Conservation (phyloP, 2,888 invertebrate species). For the Cyclophora albipunctata region DNA sequence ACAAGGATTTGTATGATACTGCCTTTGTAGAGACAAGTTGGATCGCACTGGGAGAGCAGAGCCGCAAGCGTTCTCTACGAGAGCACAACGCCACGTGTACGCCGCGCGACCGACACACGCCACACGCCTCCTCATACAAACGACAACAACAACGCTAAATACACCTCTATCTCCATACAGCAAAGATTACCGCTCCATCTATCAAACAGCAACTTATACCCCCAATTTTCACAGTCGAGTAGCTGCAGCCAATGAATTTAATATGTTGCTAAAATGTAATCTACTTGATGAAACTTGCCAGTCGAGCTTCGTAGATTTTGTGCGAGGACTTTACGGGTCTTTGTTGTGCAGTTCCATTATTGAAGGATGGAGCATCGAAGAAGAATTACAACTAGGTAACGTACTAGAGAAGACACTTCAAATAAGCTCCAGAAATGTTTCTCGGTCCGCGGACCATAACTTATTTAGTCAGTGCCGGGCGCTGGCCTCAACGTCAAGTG, state of each 20-base stretch:
- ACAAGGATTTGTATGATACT: constrained; percentile 7
- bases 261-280: not conserved
- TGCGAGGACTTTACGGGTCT: no score
- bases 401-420: no score
- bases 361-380: no score
- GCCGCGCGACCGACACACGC: constrained; percentile 18
- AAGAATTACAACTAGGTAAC: no score
- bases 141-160: constrained; percentile 16
- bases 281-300: no score
- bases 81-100: constrained; percentile 8
- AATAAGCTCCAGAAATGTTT: no score
- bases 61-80: not conserved
- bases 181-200: constrained; percentile 6
- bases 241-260: not conserved
- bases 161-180: not conserved
- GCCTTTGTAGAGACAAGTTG: not conserved
- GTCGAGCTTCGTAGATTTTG: no score
- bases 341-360: no score
- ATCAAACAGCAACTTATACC: constrained; percentile 15
- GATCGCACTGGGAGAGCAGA: not conserved
- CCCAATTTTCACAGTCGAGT: constrained; percentile 7
- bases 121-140: constrained; percentile 14
- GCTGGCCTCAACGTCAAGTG: no score
- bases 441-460: no score
- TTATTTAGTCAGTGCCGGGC: no score